Percentiles rank a stretch among this genome's conserved stretches.
phyloP scores from a whole-genome alignment of 1,140 invertebrate genomes.

The Battus philenor region DNA sequence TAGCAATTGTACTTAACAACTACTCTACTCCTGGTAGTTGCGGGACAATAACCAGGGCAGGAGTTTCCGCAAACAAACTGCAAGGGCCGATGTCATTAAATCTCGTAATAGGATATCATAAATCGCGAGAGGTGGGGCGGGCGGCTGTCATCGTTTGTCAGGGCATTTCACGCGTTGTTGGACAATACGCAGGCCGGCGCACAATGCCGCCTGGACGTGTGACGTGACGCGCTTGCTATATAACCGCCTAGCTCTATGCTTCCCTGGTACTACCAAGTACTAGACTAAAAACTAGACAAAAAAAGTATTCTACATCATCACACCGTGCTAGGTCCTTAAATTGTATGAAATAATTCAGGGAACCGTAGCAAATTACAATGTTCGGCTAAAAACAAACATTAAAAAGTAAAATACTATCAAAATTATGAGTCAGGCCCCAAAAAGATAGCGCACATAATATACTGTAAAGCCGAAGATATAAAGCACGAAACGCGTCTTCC shows the following conservation, averaged over 20 bases:
- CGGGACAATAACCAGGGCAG: conserved; percentile 9
- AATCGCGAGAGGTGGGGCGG: conserved; percentile 63
- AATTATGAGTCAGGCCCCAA: too few species aligned
- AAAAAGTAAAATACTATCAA: too few species aligned
- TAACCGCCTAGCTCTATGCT: conserved; percentile 31
- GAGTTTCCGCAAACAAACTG: conserved; percentile 31
- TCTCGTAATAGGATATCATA: conserved; percentile 73
- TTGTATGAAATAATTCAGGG: conserved; percentile 11
- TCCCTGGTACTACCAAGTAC: conserved; percentile 24
- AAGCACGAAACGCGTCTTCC: too few species aligned
- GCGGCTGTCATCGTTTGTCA: conserved; percentile 72
- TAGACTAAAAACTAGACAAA: background rate
- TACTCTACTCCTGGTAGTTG: background rate
- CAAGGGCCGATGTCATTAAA: conserved; percentile 61
- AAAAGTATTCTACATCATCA: too few species aligned
- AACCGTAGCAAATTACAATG: too few species aligned
- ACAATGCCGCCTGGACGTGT: conserved; percentile 47
- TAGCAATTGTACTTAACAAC: too few species aligned
- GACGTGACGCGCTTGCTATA: conserved; percentile 45
- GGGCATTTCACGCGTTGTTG: conserved; percentile 72
- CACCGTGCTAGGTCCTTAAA: background rate
- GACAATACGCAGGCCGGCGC: conserved; percentile 61
- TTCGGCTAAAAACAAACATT: too few species aligned
- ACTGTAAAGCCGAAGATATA: conserved; percentile 18
- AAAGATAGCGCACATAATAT: too few species aligned